phyloP scores from a whole-genome alignment of 1,140 invertebrate species.

The Aricia agestis region DNA sequence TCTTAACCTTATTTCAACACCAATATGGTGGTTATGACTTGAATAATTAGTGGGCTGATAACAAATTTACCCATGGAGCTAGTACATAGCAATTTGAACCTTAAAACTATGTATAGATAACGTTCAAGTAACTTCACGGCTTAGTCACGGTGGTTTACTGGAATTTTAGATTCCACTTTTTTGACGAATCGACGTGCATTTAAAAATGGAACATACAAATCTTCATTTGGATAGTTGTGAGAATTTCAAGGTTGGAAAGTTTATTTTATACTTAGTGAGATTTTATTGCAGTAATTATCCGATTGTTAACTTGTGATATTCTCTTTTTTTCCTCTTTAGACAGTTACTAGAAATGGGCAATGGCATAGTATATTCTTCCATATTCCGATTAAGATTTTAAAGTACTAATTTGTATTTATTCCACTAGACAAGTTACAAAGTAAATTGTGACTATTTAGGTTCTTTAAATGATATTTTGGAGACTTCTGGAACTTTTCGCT shows the following conservation, averaged over 20 bases:
- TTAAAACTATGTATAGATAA: not conserved
- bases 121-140: not conserved
- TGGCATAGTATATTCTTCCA: no score
- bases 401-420: no score
- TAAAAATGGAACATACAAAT: not conserved
- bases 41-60: constrained; percentile 23
- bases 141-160: not conserved
- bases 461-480: no score
- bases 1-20: not conserved
- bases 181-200: not conserved
- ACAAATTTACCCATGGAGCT: not conserved
- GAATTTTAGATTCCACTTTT: constrained; percentile 1
- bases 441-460: no score
- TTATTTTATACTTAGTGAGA: not conserved
- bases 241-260: not conserved
- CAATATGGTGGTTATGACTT: constrained; percentile 38
- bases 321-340: no score
- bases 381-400: no score
- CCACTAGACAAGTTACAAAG: no score
- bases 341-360: no score
- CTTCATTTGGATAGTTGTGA: not conserved
- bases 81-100: not conserved
- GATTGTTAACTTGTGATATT: not conserved
- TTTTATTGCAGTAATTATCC: not conserved
- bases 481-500: no score